A percentile compares a stretch with the other conserved stretches of the same genome.
Evolutionary conservation across 2,888 invertebrate species (phyloP).

Genomic region (Caenorhabditis doughertyi): DNA sequence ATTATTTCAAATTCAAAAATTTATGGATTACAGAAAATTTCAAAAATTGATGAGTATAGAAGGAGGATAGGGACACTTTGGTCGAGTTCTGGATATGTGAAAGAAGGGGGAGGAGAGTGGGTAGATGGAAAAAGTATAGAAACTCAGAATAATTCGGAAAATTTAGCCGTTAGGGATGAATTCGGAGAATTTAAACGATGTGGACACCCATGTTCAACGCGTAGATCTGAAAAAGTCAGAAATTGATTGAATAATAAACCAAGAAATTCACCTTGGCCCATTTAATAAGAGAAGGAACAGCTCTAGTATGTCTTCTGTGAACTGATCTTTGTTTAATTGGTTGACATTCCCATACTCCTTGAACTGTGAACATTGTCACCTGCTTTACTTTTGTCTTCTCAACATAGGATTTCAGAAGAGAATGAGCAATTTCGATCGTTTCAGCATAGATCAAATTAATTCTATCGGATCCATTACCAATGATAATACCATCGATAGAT

Average conservation of each 20-base stretch:
- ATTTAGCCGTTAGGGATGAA: not conserved
- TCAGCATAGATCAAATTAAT: constrained; percentile 79
- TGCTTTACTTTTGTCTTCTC: constrained; percentile 71
- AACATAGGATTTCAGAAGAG: constrained; percentile 75
- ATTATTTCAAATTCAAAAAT: constrained; percentile 39
- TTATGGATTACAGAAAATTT: not conserved
- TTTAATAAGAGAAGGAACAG: constrained; percentile 79
- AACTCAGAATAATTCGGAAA: constrained; percentile 19
- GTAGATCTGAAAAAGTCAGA: constrained; percentile 66
- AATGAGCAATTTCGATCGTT: constrained; percentile 75
- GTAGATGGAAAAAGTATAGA: constrained; percentile 6
- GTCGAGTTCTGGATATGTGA: constrained; percentile 44
- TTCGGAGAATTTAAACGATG: constrained; percentile 65
- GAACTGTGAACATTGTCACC: constrained; percentile 73
- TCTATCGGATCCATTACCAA: constrained; percentile 62
- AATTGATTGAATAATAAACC: not conserved
- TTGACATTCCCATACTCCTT: constrained; percentile 74
- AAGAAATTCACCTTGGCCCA: constrained; percentile 74
- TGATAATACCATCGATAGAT: constrained; percentile 65
- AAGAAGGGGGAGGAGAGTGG: not conserved
- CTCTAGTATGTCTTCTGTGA: constrained; percentile 80
- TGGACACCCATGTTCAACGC: constrained; percentile 74
- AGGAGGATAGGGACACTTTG: constrained; percentile 41
- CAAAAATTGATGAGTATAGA: constrained; percentile 1
- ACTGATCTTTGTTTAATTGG: constrained; percentile 71